Base-by-base conservation (phyloP, 2,888 invertebrate species). In the Drosophila greeni region DNA sequence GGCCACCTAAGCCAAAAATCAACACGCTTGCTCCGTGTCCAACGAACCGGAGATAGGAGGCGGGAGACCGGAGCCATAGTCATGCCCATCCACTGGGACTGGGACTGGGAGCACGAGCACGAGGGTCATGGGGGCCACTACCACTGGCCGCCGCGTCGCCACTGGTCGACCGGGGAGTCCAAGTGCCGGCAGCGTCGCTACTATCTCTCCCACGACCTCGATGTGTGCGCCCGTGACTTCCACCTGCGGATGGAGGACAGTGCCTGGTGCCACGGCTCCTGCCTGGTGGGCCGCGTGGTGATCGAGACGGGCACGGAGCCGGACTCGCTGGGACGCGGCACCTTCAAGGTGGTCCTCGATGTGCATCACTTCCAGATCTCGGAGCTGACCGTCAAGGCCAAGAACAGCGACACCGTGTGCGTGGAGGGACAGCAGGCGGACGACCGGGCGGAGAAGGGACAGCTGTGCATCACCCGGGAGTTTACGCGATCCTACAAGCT, bases 401-500 rank as follows among this genome's bases (percentile, higher is more conserved):
- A 82, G 62, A 84, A 87, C 49, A 85, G 75, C 42, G 87, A 88
- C 49, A 82, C 83, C 18, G 75, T 88, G 42, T 73, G 86, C 31
- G 72, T 88, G 40, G 86, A 85, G 54, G 87, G 87, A 43, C 85
- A 85, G 53, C 86, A 86, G 62, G 68, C 75, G 12, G 84, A 87
- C 24, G 86, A 86, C 48, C 75, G 87, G 3, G 75, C 75, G 20
- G 84, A 83, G 14, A 66, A 78, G 36, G 82, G 79, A 1, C 78
- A 80, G 7, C 54, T 86, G 55, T 88, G 88, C 67, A 85, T 87
- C 33, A 84, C 86, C n/a, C 84, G 82, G 11, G 84, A 86, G 48
- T 87, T 87, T 37, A 82, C 83, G 18, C 79, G 88, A 6, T 84
- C 84, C 73, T 87, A 87, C 61, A 86, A 85, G 75, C 75, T 87